These are phyloP conservation scores for Tetranychus urticae DNA, from an alignment of 1,140 invertebrate genomes.

Conservation along the genomic window DNA sequence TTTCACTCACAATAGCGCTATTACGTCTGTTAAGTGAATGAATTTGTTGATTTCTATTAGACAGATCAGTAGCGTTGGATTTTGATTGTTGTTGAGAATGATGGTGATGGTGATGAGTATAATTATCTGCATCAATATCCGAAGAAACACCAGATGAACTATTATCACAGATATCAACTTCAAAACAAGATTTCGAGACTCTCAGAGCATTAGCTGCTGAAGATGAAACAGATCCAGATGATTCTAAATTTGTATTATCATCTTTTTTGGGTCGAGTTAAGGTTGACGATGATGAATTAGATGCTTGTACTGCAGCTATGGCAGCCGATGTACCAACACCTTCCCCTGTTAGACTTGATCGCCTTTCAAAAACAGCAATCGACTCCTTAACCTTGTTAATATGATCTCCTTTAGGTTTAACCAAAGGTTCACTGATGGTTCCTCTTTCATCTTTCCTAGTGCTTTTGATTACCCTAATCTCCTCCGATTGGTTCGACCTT, in stretches of 20 bases:
- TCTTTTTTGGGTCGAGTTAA: not conserved
- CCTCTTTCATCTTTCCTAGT: not conserved
- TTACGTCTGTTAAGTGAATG: conserved; percentile 3
- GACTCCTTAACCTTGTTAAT: conserved; percentile 7
- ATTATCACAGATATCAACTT: conserved; percentile 5
- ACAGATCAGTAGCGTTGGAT: not conserved
- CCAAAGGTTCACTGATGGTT: not conserved
- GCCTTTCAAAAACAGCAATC: conserved; percentile 8
- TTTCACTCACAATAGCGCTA: conserved; percentile 5
- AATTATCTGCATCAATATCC: not conserved
- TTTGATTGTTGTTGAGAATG: not conserved
- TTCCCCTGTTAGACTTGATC: not conserved
- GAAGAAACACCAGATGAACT: conserved; percentile 1
- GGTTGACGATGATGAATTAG: not conserved
- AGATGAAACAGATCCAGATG: not conserved
- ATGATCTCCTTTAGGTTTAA: not conserved
- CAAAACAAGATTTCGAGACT: conserved; percentile 10
- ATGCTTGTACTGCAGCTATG: too few species aligned
- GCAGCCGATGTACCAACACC: too few species aligned
- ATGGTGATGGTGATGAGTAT: not conserved
- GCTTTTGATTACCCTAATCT: not conserved
- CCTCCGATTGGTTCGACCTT: not conserved
- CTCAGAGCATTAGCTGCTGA: not conserved
- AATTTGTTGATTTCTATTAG: conserved; percentile 1
- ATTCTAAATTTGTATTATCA: not conserved